Evolutionary conservation across 2,113 vertebrate genomes (phyloP), one percentile per base, ranked within the genome.

Genomic region (Callithrix jacchus): DNA sequence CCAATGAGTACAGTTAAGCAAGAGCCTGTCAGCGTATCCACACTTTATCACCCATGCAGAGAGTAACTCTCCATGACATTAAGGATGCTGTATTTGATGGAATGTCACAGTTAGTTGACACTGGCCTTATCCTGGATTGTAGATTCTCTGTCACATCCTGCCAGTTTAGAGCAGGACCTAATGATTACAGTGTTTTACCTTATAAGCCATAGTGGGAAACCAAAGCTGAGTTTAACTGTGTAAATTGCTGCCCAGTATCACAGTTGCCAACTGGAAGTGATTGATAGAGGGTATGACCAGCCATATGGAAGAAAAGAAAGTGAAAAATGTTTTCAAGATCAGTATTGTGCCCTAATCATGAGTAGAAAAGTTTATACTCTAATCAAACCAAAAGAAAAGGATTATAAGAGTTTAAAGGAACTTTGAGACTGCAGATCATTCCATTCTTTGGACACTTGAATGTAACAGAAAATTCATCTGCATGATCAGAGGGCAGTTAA

Each of bases 81-180:
- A 98, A 98, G 97, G 98, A 98, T 98, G 98, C 98, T 98, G 90
- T 95, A 93, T 97, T 98, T 99, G 98, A 98, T 99, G 98, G 98
- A 98, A 98, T 98, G 98, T 99, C 98, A 98, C 98, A 98, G 98
- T 98, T 98, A 98, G 98, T 98, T 98, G 98, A 98, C 98, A 98
- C 98, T 98, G 97, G 98, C 98, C 98, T 98, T 98, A 98, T 98
- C 98, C 58, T 0, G 95, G 97, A 96, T 98, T 73, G 94, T 98
- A 98, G 98, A 98, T 96, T 98, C 98, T 97, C 97, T 98, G 97
- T 98, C 98, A 98, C 97, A 98, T 98, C 89, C 97, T 98, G 98
- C 98, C 98, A 98, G 95, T 98, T 98, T 89, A 93, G 98, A 98
- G 98, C 94, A 95, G 93, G 97, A 98, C 97, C 98, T 98, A 98